phyloP scores from a whole-genome alignment of 2,113 vertebrate species.

The Muscicapa adusta region DNA sequence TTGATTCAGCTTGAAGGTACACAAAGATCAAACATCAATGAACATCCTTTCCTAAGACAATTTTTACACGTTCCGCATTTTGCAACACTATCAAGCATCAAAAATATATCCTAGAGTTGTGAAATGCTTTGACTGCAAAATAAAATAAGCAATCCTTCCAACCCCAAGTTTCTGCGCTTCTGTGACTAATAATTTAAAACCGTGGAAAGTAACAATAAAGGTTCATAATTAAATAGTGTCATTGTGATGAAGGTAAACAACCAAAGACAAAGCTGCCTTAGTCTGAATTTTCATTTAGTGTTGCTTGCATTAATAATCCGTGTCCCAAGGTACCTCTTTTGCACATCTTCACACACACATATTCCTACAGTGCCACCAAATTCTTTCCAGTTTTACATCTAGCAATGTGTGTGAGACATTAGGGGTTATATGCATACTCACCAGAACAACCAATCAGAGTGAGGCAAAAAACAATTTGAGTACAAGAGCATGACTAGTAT shows the following conservation, averaged over 20 bases:
- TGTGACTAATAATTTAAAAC: conserved; percentile 34
- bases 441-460: background rate
- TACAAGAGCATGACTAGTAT: background rate
- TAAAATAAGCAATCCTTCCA: background rate
- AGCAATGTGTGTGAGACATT: background rate
- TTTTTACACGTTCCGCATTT: background rate
- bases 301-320: background rate
- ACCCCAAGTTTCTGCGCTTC: conserved; percentile 47
- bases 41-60: background rate
- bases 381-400: background rate
- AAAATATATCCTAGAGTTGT: conserved; percentile 51
- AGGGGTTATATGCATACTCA: background rate
- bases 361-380: background rate
- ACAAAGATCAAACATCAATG: background rate
- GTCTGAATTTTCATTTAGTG: background rate
- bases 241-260: background rate
- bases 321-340: background rate
- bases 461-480: background rate
- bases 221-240: conserved; percentile 16
- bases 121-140: conserved; percentile 46
- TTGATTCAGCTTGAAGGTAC: background rate
- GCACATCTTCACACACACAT: background rate
- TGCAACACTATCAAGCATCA: background rate
- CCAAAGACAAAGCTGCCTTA: background rate
- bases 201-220: conserved; percentile 20